Base-by-base conservation (phyloP, 2,888 invertebrate genomes). In the Poecilus cupreus region DNA sequence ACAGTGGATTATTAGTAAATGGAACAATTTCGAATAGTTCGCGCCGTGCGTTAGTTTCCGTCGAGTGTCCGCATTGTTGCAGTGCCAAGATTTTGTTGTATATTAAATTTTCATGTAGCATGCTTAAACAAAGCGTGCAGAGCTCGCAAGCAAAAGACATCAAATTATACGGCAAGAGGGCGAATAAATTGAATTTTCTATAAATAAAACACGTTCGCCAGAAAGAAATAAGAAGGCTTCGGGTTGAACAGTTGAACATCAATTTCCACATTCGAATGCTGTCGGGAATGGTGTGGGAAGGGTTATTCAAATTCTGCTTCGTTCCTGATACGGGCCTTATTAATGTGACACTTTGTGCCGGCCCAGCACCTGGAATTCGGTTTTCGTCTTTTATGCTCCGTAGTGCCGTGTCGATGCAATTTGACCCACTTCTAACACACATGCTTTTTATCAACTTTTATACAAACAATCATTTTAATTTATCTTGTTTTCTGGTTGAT, bases 261-360 rank as follows among this genome's bases (percentile, higher is more conserved):
- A 60, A 60, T 60, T 43, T 60, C 26, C 24, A 22, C 13, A 13
- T 43, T 43, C 43, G 43, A 43, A 43, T 43, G 43, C 43, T 13
- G 43, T 3, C 3, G 43, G 43, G 43, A 43, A 43, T n/a, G 13
- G 43, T 32, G 10, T 13, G 60, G 54, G 26, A 60, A 60, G 60
- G 60, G 60, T 60, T 60, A 60, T 60, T 60, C 60, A 60, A 60
- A 60, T 60, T 60, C 60, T 22, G 24, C 24, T 22, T 24, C 60
- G 60, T 60, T 60, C 60, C 60, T 60, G 60, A 60, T 60, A 60
- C 60, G 60, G 60, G 60, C 60, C 60, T 60, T 60, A 60, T 60
- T 60, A 60, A 60, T 60, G 60, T 60, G 60, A 60, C 60, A 60
- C 60, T 60, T 60, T 60, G 60, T 24, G 13, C 60, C 26, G 60